Conservation (phyloP, 92 coral and sea anemone species). For the Scolanthus callimorphus region DNA sequence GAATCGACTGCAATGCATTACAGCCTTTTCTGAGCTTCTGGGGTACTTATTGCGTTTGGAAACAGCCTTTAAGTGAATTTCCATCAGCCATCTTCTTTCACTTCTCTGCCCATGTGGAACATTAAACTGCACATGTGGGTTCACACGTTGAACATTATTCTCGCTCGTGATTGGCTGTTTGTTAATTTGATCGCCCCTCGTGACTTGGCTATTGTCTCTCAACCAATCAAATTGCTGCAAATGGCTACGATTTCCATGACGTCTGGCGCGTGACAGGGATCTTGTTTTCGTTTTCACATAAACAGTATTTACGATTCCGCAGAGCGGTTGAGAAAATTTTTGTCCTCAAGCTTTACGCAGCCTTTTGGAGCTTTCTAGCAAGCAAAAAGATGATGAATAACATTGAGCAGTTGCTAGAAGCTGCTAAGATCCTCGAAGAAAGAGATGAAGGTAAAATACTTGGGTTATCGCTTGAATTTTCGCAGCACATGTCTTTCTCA, state of each 20-base stretch:
- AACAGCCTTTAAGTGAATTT: background rate
- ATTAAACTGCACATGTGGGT: slow-evolving; percentile 87
- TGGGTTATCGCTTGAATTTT: slow-evolving; percentile 41
- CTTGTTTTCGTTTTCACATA: slow-evolving; percentile 95
- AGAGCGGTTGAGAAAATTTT: slow-evolving; percentile 70
- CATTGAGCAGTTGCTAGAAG: slow-evolving; percentile 97
- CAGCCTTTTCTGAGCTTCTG: background rate
- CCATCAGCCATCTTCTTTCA: background rate
- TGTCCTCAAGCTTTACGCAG: slow-evolving; percentile 47
- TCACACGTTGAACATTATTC: slow-evolving; percentile 64
- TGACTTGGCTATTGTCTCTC: slow-evolving; percentile 59
- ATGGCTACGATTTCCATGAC: slow-evolving; percentile 96
- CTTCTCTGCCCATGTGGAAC: slow-evolving; percentile 88
- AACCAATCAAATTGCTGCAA: slow-evolving; percentile 57
- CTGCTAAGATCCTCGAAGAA: slow-evolving; percentile 96
- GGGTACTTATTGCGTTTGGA: background rate
- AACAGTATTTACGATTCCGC: slow-evolving; percentile 91
- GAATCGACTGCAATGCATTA: background rate
- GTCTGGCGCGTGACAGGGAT: slow-evolving; percentile 99
- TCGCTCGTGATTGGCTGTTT: slow-evolving; percentile 57
- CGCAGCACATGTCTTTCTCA: slow-evolving; percentile 88
- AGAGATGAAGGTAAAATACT: slow-evolving; percentile 87
- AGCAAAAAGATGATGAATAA: slow-evolving; percentile 66
- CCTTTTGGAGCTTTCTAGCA: slow-evolving; percentile 40
- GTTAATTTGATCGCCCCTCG: slow-evolving; percentile 61